phyloP scores from a whole-genome alignment of 2,888 invertebrate species.

The Campoplex nolae region DNA sequence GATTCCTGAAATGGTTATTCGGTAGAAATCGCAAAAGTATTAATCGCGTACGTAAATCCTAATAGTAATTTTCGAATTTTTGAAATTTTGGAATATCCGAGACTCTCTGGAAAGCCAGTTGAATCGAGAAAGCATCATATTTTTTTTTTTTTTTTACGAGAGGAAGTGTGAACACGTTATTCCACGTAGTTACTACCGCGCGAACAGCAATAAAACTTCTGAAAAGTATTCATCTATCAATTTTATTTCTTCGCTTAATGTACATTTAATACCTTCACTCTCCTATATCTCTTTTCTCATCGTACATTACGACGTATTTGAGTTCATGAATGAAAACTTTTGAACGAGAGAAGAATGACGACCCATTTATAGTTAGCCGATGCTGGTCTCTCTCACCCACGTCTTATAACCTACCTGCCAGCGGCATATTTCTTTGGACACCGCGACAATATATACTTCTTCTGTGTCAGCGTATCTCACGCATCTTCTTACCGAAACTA shows the following conservation, averaged over 20 bases:
- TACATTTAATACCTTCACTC: neutral
- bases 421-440: neutral
- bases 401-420: neutral
- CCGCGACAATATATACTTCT: neutral
- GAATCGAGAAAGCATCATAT: neutral
- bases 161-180: neutral
- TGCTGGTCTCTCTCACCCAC: neutral
- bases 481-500: neutral
- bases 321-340: neutral
- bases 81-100: neutral
- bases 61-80: neutral
- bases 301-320: neutral
- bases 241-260: neutral
- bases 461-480: neutral
- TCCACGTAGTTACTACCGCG: neutral
- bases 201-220: constrained; percentile 1
- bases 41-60: neutral
- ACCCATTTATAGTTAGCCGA: constrained; percentile 8
- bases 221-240: constrained; percentile 4
- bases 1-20: neutral
- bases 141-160: neutral
- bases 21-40: neutral
- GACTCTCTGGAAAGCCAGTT: neutral
- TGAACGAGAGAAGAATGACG: neutral
- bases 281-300: neutral